A percentile compares a stretch with the other conserved stretches of the same genome.
These are phyloP conservation scores for Echinops telfairi DNA, from an alignment of 2,113 vertebrate species.

Conservation along the genomic window DNA sequence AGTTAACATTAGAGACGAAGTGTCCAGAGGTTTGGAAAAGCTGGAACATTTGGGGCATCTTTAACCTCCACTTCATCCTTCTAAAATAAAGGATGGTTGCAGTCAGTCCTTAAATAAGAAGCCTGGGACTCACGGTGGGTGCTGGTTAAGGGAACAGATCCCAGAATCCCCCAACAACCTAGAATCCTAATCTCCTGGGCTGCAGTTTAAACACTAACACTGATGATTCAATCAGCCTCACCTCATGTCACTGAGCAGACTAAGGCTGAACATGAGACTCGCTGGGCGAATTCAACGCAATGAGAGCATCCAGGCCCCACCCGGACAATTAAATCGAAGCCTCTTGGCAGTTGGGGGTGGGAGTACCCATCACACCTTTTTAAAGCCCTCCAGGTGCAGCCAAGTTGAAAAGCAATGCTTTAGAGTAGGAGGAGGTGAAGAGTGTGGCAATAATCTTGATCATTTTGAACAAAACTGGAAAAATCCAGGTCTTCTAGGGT, in stretches of 20 bases:
- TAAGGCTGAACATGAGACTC: neutral
- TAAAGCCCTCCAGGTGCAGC: neutral
- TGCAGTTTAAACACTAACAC: constrained; percentile 5
- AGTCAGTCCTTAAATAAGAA: neutral
- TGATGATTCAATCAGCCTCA: neutral
- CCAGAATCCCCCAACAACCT: neutral
- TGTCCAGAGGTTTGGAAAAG: too few species aligned
- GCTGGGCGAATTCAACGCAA: neutral
- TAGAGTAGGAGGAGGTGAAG: neutral
- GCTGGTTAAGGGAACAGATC: neutral
- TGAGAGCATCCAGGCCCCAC: neutral
- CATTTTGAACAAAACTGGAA: constrained; percentile 50
- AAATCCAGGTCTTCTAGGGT: neutral
- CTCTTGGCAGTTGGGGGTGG: neutral
- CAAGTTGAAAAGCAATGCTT: neutral
- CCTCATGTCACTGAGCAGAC: neutral
- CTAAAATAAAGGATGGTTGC: too few species aligned
- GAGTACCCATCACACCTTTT: too few species aligned
- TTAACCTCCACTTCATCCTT: too few species aligned
- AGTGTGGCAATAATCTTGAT: neutral
- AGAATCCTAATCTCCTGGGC: neutral
- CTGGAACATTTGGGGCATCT: too few species aligned
- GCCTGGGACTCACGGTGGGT: neutral
- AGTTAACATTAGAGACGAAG: too few species aligned
- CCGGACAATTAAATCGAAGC: neutral